Evolutionary conservation across 92 coral and sea anemone genomes (phyloP).

Genomic region (Montipora capitata): DNA sequence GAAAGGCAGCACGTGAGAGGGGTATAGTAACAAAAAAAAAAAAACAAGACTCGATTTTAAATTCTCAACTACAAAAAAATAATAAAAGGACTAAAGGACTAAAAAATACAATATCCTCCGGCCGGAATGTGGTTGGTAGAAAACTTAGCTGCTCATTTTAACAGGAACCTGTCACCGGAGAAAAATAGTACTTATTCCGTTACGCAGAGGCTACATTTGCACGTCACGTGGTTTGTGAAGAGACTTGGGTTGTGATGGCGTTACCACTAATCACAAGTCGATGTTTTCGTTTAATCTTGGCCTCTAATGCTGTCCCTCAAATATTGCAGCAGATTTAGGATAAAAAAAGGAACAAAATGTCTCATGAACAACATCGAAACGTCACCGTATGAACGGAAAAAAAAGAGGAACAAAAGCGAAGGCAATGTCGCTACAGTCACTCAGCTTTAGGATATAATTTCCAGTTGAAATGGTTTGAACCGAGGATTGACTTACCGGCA

Average conservation of each 20-base stretch:
- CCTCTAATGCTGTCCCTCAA: background rate
- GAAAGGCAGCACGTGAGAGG: background rate
- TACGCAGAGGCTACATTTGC: background rate
- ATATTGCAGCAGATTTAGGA: background rate
- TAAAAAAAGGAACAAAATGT: no score
- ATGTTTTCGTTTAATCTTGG: background rate
- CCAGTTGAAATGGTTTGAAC: no score
- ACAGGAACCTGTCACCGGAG: background rate
- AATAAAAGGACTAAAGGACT: conserved; percentile 8
- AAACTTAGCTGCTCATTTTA: no score
- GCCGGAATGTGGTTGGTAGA: background rate
- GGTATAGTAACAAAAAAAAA: background rate
- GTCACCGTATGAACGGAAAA: no score
- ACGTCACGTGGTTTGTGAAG: background rate
- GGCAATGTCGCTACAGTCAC: no score
- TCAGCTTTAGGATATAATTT: no score
- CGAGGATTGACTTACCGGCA: no score
- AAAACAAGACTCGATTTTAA: conserved; percentile 4
- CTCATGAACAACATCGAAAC: no score
- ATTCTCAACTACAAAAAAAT: conserved; percentile 24
- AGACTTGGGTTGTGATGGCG: background rate
- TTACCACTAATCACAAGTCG: background rate
- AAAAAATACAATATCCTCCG: conserved; percentile 4
- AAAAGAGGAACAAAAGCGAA: no score
- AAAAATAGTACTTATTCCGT: background rate